Base-by-base conservation (phyloP, 2,888 invertebrate species). In the Volucella bombylans region DNA sequence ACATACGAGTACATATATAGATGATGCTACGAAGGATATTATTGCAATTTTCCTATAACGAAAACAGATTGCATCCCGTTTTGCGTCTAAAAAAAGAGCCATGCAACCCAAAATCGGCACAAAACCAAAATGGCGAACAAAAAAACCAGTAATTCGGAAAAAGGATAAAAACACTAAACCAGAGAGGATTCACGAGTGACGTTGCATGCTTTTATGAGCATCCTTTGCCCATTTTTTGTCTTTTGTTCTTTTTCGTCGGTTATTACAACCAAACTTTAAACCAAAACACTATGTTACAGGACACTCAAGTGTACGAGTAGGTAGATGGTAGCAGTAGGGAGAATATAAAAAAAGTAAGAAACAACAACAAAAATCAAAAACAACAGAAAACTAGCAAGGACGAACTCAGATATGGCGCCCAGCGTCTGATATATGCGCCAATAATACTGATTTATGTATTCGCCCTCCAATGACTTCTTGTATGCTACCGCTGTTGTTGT, bases 41-140 rank as follows among this genome's bases (percentile, higher is more conserved):
- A 81, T 81, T 72, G 81, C 81, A 81, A 85, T 81, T 81, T 85
- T 81, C 85, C 85, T 81, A 77, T 85, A 85, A 85, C 80, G 80
- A 81, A 81, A 85, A 85, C 85, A 85, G 85, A 85, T 85, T 85
- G 85, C 81, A 85, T 72, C 67, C 54, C 72, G 54, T 67, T 82
- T 72, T 65, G 77, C n/a, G 47, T 65, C 50, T 57, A 57, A 68
- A 43, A 41, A 65, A 39, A 15, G 38, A 31, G 18, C 18, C 18
- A 50, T 59, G 23, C 45, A 65, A 41, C 18, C 41, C n/a, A 15
- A 49, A 50, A 76, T 23, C 23, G 23, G 23, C 6, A 59, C 11
- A 31, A 3, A 10, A 10, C 23, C 18, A 18, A 18, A 18, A 18
- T 18, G 18, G 2, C 18, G 2, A 49, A 14, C 6, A 15, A 45